Base-by-base conservation (phyloP, 2,888 invertebrate genomes). In the Apotomis betuletana region DNA sequence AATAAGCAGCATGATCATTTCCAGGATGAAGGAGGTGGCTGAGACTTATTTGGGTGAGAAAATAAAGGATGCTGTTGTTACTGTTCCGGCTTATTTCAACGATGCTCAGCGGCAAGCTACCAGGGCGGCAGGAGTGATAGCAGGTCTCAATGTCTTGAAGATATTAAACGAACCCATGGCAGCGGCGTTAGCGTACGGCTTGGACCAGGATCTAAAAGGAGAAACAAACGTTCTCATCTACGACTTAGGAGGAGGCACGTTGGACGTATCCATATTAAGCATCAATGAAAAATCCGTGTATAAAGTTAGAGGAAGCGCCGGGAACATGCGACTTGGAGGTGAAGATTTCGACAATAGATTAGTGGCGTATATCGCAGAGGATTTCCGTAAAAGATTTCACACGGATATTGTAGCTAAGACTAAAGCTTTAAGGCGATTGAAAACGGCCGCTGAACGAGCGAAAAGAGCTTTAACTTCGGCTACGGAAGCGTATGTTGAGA, bases 311-410 rank as follows among this genome's bases (percentile, higher is more conserved):
- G 80, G 88, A 0, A 89, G 88, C 0, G 83, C 86, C 0, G 89
- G 90, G 0, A 87, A 86, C 58, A 84, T 86, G 0, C 78, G 84
- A 27, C 74, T 90, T 0, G 90, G 91, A 0, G 91, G 91, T 0
- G 89, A 90, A 38, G 90, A 91, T 58, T 91, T 90, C n/a, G 90
- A 91, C 52, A 87, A 86, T 41, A 82, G 90, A 61, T 77, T 91
- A 3, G 87, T 89, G 0, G 85, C 86, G 0, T 89, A 85, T 73
- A 88, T 90, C 61, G 83, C 83, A 38, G 86, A 89, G 59, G 90
- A 90, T 70, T 87, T 90, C 52, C 78, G 82, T 3, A 90, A 87
- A 49, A 82, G 77, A 5, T 85, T 79, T 73, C 79, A 83, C 5
- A 80, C 75, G n/a, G 85, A 88, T 9, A 76, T 90, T 0, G 71